Percentiles rank a stretch among this genome's conserved stretches.
Evolutionary conservation across 2,113 vertebrate genomes (phyloP).

Genomic region (Engraulis encrasicolus): DNA sequence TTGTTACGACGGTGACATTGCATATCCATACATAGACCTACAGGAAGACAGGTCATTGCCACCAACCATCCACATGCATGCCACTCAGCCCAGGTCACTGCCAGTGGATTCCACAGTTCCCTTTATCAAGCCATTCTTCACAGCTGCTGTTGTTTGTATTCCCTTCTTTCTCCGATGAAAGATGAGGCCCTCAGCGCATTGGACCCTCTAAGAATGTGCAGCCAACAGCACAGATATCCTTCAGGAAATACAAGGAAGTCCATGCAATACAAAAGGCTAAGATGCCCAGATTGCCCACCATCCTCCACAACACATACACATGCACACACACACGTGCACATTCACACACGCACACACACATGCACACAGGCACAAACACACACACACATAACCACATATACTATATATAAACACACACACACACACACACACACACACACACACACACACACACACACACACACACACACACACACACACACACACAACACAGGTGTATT

Average conservation of each 20-base stretch:
- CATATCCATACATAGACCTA: not conserved
- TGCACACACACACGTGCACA: not conserved
- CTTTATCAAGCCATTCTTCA: not conserved
- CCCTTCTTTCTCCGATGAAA: not conserved
- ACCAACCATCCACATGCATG: not conserved
- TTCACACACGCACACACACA: not conserved
- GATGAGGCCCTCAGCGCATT: not conserved
- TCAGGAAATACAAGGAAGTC: constrained; percentile 11
- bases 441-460: not conserved
- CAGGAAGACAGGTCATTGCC: not conserved
- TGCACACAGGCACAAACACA: not conserved
- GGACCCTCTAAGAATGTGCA: not conserved
- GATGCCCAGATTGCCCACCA: too few relatives aligned
- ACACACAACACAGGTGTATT: not conserved
- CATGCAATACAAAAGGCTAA: not conserved
- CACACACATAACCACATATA: not conserved
- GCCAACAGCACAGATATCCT: not conserved
- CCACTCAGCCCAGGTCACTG: not conserved
- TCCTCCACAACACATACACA: not conserved
- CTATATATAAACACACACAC: not conserved
- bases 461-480: not conserved
- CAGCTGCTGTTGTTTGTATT: not conserved
- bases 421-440: not conserved
- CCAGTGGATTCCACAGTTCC: not conserved
- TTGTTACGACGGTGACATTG: not conserved